These are phyloP conservation scores for Tetropium fuscum DNA, from an alignment of 2,888 invertebrate species.

Conservation along the genomic window DNA sequence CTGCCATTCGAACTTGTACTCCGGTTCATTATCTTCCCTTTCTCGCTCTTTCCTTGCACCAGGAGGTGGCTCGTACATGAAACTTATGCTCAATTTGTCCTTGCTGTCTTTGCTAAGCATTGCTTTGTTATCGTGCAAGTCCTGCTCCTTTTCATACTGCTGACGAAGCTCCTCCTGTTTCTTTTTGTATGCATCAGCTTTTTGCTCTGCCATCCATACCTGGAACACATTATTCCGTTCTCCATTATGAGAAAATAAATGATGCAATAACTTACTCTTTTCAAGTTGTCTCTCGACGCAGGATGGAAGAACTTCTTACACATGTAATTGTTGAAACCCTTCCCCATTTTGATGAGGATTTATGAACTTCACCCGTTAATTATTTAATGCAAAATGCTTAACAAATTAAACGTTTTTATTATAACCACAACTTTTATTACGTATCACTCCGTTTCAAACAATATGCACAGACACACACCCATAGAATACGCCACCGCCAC, in stretches of 20 bases:
- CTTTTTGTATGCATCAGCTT: conserved; percentile 96
- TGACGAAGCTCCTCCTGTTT: conserved; percentile 96
- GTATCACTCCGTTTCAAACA: too few species aligned
- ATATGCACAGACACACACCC: too few species aligned
- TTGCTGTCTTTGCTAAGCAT: conserved; percentile 98
- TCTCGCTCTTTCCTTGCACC: conserved; percentile 94
- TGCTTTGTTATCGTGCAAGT: conserved; percentile 93
- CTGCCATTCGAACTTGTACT: conserved; percentile 99
- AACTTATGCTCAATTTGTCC: conserved; percentile 97
- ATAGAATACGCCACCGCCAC: too few species aligned
- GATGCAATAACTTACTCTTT: conserved; percentile 78
- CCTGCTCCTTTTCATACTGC: conserved; percentile 99
- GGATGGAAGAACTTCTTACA: conserved; percentile 99
- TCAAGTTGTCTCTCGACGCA: conserved; percentile 96
- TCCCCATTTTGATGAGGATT: conserved; percentile 95
- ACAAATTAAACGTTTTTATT: too few species aligned
- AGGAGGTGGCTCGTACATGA: conserved; percentile 99
- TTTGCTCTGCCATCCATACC: conserved; percentile 99
- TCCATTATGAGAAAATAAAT: background rate
- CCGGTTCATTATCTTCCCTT: conserved; percentile 93
- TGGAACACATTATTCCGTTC: conserved; percentile 63
- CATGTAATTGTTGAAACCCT: conserved; percentile 99
- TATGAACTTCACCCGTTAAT: too few species aligned
- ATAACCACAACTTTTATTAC: too few species aligned
- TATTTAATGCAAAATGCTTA: too few species aligned